phyloP scores from a whole-genome alignment of 2,797 vertebrate species.

The Selene dorsalis region DNA sequence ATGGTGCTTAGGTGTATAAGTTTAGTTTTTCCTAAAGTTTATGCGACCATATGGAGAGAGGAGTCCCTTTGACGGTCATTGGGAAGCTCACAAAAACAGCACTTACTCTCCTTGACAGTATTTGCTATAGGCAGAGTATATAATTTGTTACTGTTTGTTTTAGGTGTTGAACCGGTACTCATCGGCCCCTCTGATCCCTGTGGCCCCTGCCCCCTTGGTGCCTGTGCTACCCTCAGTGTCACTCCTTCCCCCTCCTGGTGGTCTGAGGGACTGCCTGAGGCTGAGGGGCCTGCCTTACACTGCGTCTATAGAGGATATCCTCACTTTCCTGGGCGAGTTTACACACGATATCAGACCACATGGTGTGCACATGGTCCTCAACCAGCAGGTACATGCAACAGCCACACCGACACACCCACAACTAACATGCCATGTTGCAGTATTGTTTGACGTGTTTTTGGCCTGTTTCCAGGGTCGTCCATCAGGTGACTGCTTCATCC shows the following conservation, averaged over 20 bases:
- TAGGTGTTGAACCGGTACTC: conserved; percentile 96
- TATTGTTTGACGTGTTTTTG: not conserved
- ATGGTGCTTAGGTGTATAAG: not conserved
- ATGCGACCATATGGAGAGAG: not conserved
- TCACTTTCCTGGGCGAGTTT: conserved; percentile 94
- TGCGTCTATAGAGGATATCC: conserved; percentile 95
- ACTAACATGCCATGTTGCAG: conserved; percentile 14
- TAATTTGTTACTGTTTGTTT: conserved; percentile 43
- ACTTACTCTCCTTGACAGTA: not conserved
- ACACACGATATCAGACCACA: conserved; percentile 93
- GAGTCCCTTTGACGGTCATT: not conserved
- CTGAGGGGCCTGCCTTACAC: conserved; percentile 94
- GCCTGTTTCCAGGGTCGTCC: conserved; percentile 89
- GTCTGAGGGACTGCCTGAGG: conserved; percentile 91
- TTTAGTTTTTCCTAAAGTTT: not conserved
- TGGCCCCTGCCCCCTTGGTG: conserved; percentile 84
- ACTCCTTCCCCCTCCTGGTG: conserved; percentile 86
- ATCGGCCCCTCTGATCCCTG: conserved; percentile 90
- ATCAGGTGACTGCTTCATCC: conserved; percentile 96
- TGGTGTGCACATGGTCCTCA: conserved; percentile 98
- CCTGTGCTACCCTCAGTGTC: conserved; percentile 87
- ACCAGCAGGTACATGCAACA: conserved; percentile 90
- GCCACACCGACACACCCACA: conserved; percentile 46
- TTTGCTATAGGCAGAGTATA: conserved; percentile 5
- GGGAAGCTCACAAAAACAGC: not conserved